A percentile compares a stretch with the other conserved stretches of the same genome.
These are phyloP conservation scores for Cybosia mesomella DNA, from an alignment of 2,888 invertebrate species.

Conservation along the genomic window DNA sequence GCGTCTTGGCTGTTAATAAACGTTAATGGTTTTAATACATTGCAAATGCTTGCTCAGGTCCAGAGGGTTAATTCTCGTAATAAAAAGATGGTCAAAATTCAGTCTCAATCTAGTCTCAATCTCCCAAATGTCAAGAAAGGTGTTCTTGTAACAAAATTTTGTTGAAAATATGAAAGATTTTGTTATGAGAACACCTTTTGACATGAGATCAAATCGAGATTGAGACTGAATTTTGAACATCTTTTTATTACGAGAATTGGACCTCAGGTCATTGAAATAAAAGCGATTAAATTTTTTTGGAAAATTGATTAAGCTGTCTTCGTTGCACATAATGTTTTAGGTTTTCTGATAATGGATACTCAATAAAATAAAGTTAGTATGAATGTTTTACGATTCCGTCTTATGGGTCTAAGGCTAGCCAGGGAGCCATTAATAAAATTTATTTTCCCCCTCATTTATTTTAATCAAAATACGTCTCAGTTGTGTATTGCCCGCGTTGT, in stretches of 20 bases:
- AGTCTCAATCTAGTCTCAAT: no score
- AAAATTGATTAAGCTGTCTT: slow-evolving; percentile 19
- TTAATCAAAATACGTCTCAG: slow-evolving; percentile 62
- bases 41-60: slow-evolving; percentile 43
- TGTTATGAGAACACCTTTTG: no score
- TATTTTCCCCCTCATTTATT: slow-evolving; percentile 68
- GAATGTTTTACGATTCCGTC: slow-evolving; percentile 32
- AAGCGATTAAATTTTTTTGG: slow-evolving; percentile 28
- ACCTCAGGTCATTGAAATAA: slow-evolving; percentile 49
- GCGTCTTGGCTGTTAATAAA: slow-evolving; percentile 61
- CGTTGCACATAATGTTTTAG: background rate
- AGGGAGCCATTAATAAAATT: slow-evolving; percentile 65
- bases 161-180: no score
- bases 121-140: no score
- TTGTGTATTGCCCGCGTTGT: slow-evolving; percentile 55
- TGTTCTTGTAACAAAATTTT: no score
- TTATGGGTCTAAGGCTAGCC: slow-evolving; percentile 38
- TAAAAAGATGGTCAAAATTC: no score
- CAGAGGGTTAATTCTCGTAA: no score
- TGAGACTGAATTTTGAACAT: no score
- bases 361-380: slow-evolving; percentile 23
- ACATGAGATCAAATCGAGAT: no score
- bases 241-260: no score
- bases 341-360: slow-evolving; percentile 10
- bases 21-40: slow-evolving; percentile 58